Base-by-base conservation (phyloP, 2,113 vertebrate species). In the Burhinus oedicnemus region DNA sequence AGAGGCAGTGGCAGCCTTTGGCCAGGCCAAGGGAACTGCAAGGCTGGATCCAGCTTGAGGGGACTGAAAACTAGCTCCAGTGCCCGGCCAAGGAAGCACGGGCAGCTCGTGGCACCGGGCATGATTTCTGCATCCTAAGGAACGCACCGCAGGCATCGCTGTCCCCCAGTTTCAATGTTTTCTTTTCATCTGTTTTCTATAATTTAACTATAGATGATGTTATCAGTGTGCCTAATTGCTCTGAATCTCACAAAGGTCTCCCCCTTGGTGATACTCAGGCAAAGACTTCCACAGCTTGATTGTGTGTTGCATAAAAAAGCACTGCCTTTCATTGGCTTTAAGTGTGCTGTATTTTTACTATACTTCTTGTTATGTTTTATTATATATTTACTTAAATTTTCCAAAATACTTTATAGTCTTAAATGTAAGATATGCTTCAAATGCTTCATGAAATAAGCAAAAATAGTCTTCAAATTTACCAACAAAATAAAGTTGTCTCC, bases 401-500 rank as follows among this genome's bases (percentile, higher is more conserved):
- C 74, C 74, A 87, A 72, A 42, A 78, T 83, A 69, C n/a, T 83
- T 51, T 79, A 3, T 57, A 52, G 21, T 45, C 49, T 91, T 49
- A 71, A 42, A 86, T 52, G 32, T 2, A 52, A 51, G 25, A n/a
- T n/a, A 82, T 26, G 45, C 16, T 88, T 45, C 51, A 76, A 74
- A 25, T 54, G 15, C 45, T 86, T 87, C 21, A 74, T 30, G 26
- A 92, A 92, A 86, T 68, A 72, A 89, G 89, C 23, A 85, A 87
- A 94, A 96, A 49, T 9, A 87, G 77, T 68, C 75, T 93, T 77
- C 25, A 74, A 75, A 91, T 61, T 90, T 89, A 96, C 72, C 38
- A 94, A 91, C 65, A 90, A 95, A 70, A 70, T 84, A 91, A 89
- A 97, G 83, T 85, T 57, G 92, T 90, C 57, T 91, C 95, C 83